These are phyloP conservation scores for Cantharis rufa DNA, from an alignment of 2,888 invertebrate species.

Conservation along the genomic window DNA sequence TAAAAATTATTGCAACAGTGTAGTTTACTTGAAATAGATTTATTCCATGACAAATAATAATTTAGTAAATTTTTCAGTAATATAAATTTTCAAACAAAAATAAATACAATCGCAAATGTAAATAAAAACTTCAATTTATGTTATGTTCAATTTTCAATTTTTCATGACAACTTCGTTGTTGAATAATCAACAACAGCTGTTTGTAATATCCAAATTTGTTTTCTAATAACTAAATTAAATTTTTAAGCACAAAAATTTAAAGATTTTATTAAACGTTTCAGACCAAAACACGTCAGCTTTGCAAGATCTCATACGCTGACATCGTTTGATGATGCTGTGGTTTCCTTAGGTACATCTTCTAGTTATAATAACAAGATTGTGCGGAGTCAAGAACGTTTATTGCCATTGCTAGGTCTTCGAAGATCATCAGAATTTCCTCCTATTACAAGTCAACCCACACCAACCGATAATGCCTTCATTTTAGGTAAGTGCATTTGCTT, in stretches of 20 bases:
- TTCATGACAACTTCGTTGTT: not conserved
- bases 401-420: constrained; percentile 64
- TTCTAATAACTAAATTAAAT: not conserved
- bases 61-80: not conserved
- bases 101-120: not conserved
- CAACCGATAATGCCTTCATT: constrained; percentile 61
- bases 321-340: constrained; percentile 76
- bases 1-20: not conserved
- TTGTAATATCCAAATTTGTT: not conserved
- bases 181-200: not conserved
- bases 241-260: not conserved
- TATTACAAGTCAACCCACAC: constrained; percentile 55
- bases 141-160: too few species aligned
- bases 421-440: constrained; percentile 60
- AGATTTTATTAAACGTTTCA: constrained; percentile 48
- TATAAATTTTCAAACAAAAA: not conserved
- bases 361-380: constrained; percentile 53
- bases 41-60: not conserved
- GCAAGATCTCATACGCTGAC: constrained; percentile 85
- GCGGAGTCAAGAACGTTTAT: constrained; percentile 70
- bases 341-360: constrained; percentile 52
- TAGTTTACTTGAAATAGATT: not conserved
- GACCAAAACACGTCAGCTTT: constrained; percentile 89
- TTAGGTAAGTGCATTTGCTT: constrained; percentile 54
- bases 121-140: too few species aligned